Evolutionary conservation across 2,888 invertebrate species (phyloP).

Genomic region (Rotaria magnacalcarata): DNA sequence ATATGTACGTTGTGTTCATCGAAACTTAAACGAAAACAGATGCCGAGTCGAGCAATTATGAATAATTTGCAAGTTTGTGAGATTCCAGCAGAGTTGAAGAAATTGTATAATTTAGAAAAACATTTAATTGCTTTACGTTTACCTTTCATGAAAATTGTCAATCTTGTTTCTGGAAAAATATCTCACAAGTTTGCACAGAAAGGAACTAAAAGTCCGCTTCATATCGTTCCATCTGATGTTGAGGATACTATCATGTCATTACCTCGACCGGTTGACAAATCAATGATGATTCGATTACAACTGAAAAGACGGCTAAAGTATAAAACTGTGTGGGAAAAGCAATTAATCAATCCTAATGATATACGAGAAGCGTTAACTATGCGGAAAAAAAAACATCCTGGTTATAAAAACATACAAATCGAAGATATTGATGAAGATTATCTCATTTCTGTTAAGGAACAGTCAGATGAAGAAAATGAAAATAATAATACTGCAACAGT

Average conservation of each 20-base stretch:
- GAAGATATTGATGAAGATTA: conserved; percentile 49
- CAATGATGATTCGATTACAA: conserved; percentile 51
- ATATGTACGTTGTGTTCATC: background rate
- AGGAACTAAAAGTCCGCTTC: background rate
- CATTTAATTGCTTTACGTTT: background rate
- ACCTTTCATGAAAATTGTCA: background rate
- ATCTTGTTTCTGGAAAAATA: background rate
- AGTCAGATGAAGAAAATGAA: background rate
- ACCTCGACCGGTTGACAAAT: conserved; percentile 49
- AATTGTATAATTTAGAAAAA: background rate
- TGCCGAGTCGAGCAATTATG: background rate
- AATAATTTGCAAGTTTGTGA: background rate
- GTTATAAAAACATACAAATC: conserved; percentile 47
- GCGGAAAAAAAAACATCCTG: conserved; percentile 44
- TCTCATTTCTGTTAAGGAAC: background rate
- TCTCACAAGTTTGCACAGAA: background rate
- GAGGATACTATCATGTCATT: conserved; percentile 48
- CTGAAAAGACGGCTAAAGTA: conserved; percentile 49
- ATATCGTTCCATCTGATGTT: conserved; percentile 48
- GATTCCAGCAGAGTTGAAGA: background rate
- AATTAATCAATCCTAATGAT: conserved; percentile 36
- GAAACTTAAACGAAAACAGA: background rate
- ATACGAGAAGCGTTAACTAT: conserved; percentile 40
- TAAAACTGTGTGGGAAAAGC: conserved; percentile 33
- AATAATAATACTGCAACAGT: background rate